A percentile compares a stretch with the other conserved stretches of the same genome.
phyloP scores from a whole-genome alignment of 2,113 vertebrate genomes.

The Sylvilagus bachmani region DNA sequence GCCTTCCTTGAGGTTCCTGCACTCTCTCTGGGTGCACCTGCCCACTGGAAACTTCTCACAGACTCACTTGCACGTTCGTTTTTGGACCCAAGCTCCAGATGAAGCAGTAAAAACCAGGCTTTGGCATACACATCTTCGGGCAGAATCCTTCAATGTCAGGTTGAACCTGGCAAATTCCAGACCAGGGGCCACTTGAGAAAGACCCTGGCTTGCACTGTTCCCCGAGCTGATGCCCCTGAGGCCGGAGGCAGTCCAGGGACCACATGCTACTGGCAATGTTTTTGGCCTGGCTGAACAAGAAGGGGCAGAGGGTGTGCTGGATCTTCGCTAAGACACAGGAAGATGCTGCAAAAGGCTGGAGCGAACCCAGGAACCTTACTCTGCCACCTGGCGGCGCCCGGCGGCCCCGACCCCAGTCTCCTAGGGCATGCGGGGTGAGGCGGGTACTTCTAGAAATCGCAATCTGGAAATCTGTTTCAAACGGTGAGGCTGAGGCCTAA shows the following conservation, averaged over 20 bases:
- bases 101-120: slow-evolving; percentile 35
- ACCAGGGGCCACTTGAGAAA: not conserved
- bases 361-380: not conserved
- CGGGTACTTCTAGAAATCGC: slow-evolving; percentile 2
- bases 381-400: not conserved
- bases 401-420: not conserved
- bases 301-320: not conserved
- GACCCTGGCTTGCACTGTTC: not conserved
- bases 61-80: slow-evolving; percentile 5
- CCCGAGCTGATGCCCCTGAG: not conserved
- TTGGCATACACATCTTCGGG: slow-evolving; percentile 18
- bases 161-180: slow-evolving; percentile 1
- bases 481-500: slow-evolving; percentile 22
- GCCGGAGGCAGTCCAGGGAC: slow-evolving; percentile 10
- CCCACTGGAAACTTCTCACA: not conserved
- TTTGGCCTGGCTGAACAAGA: not conserved
- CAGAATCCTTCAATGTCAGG: slow-evolving; percentile 29
- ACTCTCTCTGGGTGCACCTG: not conserved
- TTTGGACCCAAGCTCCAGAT: not conserved
- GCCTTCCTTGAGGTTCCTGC: not conserved
- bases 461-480: slow-evolving; percentile 51
- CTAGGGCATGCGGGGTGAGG: not conserved
- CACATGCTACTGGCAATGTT: not conserved
- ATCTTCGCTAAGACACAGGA: not conserved
- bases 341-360: not conserved